Conservation (phyloP, 2,888 invertebrate genomes). For the Bimastos eiseni region DNA sequence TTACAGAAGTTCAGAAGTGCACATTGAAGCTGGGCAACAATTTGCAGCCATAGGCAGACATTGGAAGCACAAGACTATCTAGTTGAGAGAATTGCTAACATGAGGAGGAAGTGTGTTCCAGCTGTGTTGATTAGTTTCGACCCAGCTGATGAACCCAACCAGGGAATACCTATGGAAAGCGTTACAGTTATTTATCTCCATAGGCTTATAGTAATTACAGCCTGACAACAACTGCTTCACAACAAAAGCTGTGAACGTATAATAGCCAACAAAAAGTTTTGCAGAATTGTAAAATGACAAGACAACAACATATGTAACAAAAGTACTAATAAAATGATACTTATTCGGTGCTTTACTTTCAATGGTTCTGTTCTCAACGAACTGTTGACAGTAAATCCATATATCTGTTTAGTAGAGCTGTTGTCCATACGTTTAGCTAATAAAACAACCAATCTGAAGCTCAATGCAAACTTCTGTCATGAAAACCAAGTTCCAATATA, state of each 20-base stretch:
- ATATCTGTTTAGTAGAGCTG: neutral
- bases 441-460: neutral
- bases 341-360: neutral
- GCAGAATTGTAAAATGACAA: neutral
- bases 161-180: no score
- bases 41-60: no score
- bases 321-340: neutral
- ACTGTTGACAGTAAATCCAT: neutral
- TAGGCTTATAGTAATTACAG: neutral
- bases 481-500: no score
- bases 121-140: no score
- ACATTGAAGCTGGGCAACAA: no score
- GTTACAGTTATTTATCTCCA: no score
- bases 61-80: no score
- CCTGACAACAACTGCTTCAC: neutral
- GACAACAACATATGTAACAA: neutral
- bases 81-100: no score
- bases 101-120: no score
- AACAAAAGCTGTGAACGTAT: neutral
- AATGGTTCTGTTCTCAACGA: neutral
- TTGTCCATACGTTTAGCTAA: neutral
- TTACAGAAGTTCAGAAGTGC: no score
- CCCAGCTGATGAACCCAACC: no score
- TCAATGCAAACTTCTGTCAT: neutral
- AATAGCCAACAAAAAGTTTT: neutral